phyloP scores from a whole-genome alignment of 2,113 vertebrate genomes.

The Potamarius usumacintae region DNA sequence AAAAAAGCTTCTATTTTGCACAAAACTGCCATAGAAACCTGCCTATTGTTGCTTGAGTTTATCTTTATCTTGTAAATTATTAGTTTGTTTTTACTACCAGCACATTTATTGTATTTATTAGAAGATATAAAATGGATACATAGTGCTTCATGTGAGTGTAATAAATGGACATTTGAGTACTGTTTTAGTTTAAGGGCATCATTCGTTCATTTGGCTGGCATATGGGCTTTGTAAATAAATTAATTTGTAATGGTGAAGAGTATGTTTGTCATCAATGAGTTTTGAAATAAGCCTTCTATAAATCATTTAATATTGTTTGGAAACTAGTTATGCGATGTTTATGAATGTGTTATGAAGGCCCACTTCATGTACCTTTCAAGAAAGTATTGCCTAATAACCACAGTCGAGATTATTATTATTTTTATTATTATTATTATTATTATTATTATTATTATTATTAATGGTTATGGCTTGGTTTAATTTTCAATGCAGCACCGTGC shows the following conservation, averaged over 20 bases:
- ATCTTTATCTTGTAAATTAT: not conserved
- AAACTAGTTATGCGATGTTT: not conserved
- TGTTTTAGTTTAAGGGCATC: not conserved
- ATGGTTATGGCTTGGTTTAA: not conserved
- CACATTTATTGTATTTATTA: not conserved
- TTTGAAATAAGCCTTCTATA: not conserved
- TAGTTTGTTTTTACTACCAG: not conserved
- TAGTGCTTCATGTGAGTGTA: not conserved
- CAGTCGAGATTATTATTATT: too few species aligned
- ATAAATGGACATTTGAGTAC: not conserved
- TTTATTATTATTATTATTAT: not conserved
- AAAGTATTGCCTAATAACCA: not conserved
- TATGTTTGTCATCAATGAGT: not conserved
- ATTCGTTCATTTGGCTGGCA: not conserved
- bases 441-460: not conserved
- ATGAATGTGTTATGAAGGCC: not conserved
- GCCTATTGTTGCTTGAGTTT: not conserved
- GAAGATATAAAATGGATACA: not conserved
- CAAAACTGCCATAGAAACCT: too few species aligned
- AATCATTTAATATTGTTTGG: not conserved
- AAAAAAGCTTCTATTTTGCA: too few species aligned
- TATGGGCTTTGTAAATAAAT: not conserved
- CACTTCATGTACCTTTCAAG: not conserved
- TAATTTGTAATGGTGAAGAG: not conserved
- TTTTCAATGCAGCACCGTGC: constrained; percentile 53